Conservation (phyloP, 2,888 invertebrate genomes). For the Drosophila hamatofila region DNA sequence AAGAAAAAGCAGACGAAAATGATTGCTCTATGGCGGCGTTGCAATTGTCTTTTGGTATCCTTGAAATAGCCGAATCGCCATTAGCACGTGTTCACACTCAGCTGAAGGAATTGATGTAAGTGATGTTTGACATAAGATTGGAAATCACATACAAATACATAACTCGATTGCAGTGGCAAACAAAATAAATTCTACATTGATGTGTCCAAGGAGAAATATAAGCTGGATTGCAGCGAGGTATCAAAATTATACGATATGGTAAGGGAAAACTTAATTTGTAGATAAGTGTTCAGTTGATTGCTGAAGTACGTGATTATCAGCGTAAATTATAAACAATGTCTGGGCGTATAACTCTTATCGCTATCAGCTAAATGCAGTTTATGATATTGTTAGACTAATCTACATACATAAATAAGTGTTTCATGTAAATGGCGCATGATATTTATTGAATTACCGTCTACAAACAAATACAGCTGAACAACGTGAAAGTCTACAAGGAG, state of each 20-base stretch:
- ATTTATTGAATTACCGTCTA: conserved; percentile 8
- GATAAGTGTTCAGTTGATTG: not conserved
- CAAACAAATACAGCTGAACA: conserved; percentile 78
- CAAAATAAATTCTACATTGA: conserved; percentile 84
- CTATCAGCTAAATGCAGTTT: conserved; percentile 11
- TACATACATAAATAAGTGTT: too few relatives aligned
- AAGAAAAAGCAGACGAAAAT: conserved; percentile 16
- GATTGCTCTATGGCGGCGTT: conserved; percentile 65
- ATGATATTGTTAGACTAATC: conserved; percentile 11
- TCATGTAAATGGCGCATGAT: conserved; percentile 5
- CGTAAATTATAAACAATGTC: conserved; percentile 11
- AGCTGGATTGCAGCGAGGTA: conserved; percentile 82
- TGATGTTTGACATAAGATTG: not conserved
- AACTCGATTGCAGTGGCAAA: conserved; percentile 71
- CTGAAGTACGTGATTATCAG: not conserved
- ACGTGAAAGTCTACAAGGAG: conserved; percentile 82
- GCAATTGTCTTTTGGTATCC: conserved; percentile 78
- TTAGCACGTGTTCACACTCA: conserved; percentile 75
- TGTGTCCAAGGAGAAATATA: conserved; percentile 83
- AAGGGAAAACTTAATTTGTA: not conserved
- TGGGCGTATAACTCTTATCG: conserved; percentile 33
- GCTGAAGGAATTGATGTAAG: conserved; percentile 83
- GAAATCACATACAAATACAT: not conserved
- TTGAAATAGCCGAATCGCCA: conserved; percentile 81
- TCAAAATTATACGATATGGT: conserved; percentile 82